Evolutionary conservation across 1,140 invertebrate genomes (phyloP).

Genomic region (Potamilus streckersoni): DNA sequence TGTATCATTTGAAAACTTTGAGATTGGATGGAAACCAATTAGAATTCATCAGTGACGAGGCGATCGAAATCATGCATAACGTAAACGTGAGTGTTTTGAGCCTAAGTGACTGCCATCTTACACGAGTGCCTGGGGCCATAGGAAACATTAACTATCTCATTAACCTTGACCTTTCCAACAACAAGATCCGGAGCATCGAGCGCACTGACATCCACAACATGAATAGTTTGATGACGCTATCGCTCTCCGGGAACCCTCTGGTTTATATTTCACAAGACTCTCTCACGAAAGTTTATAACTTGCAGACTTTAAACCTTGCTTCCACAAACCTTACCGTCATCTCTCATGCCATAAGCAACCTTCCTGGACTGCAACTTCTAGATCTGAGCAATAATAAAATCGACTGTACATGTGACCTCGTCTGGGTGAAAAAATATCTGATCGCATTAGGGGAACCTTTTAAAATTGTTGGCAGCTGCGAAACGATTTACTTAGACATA

Average conservation of each 20-base stretch:
- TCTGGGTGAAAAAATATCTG: slow-evolving; percentile 16
- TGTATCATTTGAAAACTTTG: slow-evolving; percentile 1
- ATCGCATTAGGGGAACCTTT: neutral
- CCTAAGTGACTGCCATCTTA: slow-evolving; percentile 20
- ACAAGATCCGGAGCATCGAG: slow-evolving; percentile 30
- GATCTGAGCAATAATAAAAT: slow-evolving; percentile 4
- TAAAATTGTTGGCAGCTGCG: slow-evolving; percentile 7
- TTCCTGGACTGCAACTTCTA: slow-evolving; percentile 1
- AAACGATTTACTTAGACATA: slow-evolving; percentile 10
- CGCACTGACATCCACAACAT: slow-evolving; percentile 24
- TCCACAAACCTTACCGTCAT: slow-evolving; percentile 19
- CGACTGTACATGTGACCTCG: slow-evolving; percentile 31
- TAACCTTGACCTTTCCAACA: slow-evolving; percentile 20
- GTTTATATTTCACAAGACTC: slow-evolving; percentile 27
- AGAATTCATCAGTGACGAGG: slow-evolving; percentile 29
- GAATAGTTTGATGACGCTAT: neutral
- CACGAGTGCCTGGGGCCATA: slow-evolving; percentile 24
- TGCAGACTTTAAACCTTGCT: slow-evolving; percentile 17
- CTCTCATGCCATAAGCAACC: slow-evolving; percentile 17
- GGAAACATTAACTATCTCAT: slow-evolving; percentile 7
- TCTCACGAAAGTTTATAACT: slow-evolving; percentile 7
- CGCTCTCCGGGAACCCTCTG: slow-evolving; percentile 13
- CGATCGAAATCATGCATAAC: slow-evolving; percentile 12
- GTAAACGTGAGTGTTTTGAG: slow-evolving; percentile 16
- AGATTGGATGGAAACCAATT: slow-evolving; percentile 23